phyloP scores from a whole-genome alignment of 2,113 vertebrate genomes.

The Platycercus adscitus region DNA sequence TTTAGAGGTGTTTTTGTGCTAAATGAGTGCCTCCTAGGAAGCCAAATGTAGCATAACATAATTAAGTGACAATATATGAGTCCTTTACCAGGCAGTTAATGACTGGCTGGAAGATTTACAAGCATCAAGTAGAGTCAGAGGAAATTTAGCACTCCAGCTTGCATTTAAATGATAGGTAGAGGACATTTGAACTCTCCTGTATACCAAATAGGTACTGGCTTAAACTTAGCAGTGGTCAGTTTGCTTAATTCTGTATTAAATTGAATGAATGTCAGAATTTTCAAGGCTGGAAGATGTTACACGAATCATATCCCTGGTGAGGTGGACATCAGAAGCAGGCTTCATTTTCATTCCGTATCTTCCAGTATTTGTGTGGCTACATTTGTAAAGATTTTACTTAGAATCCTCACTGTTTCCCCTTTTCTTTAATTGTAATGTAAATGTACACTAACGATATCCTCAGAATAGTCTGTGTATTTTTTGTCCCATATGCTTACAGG shows the following conservation, averaged over 20 bases:
- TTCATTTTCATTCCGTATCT: background rate
- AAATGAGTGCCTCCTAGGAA: constrained; percentile 75
- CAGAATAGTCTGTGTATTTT: background rate
- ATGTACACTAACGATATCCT: background rate
- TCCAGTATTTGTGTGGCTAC: background rate
- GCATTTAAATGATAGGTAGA: background rate
- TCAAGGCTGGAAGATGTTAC: background rate
- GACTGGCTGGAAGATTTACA: constrained; percentile 70
- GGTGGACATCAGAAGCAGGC: background rate
- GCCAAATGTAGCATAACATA: constrained; percentile 71
- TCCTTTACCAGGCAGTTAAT: constrained; percentile 70
- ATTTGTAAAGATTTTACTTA: background rate
- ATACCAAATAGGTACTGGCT: background rate
- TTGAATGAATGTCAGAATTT: background rate
- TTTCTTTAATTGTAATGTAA: background rate
- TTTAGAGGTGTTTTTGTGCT: constrained; percentile 73
- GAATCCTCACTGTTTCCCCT: background rate
- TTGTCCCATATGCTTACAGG: background rate
- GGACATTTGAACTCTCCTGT: background rate
- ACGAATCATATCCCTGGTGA: rapidly evolving
- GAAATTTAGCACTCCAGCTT: constrained; percentile 44
- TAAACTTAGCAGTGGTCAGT: background rate
- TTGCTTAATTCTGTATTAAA: background rate
- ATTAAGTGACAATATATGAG: constrained; percentile 77
- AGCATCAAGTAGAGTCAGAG: constrained; percentile 58